Evolutionary conservation across 2,888 invertebrate genomes (phyloP).

Genomic region (Pogonocherus hispidulus): DNA sequence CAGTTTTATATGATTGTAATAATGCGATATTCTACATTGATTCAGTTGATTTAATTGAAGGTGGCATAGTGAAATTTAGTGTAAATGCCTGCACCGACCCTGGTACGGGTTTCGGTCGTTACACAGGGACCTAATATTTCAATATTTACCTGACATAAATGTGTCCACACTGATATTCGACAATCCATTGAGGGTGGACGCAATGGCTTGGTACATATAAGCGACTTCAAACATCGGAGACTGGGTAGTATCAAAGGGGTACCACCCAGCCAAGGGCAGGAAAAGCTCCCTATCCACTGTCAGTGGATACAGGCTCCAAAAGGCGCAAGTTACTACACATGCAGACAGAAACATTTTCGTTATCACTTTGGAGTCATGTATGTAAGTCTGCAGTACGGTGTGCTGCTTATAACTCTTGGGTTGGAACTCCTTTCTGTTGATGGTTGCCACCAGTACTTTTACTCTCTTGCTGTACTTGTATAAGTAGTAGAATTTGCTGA

Average conservation of each 20-base stretch:
- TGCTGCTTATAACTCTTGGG: conserved; percentile 53
- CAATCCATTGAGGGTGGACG: conserved; percentile 67
- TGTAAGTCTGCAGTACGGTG: conserved; percentile 45
- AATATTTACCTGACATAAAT: conserved; percentile 39
- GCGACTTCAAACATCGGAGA: conserved; percentile 69
- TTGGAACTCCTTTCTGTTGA: conserved; percentile 52
- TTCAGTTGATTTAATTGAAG: too few relatives aligned
- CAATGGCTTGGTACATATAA: conserved; percentile 69
- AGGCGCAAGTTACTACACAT: conserved; percentile 50
- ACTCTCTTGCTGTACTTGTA: conserved; percentile 39
- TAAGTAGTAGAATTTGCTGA: conserved; percentile 40
- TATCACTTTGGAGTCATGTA: conserved; percentile 50
- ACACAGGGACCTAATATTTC: too few relatives aligned
- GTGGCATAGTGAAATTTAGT: too few relatives aligned
- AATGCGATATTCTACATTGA: too few relatives aligned
- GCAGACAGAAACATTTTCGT: conserved; percentile 54
- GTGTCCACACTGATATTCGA: conserved; percentile 70
- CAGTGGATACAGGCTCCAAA: conserved; percentile 55
- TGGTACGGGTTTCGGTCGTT: too few relatives aligned
- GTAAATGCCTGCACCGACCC: too few relatives aligned
- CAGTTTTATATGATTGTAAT: too few relatives aligned
- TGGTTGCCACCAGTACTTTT: conserved; percentile 35
- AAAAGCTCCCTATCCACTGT: conserved; percentile 45
- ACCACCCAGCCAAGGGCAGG: conserved; percentile 64
- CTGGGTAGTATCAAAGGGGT: conserved; percentile 67